These are phyloP conservation scores for Dendrocopos noguchii DNA, from an alignment of 2,113 vertebrate genomes.

Conservation along the genomic window DNA sequence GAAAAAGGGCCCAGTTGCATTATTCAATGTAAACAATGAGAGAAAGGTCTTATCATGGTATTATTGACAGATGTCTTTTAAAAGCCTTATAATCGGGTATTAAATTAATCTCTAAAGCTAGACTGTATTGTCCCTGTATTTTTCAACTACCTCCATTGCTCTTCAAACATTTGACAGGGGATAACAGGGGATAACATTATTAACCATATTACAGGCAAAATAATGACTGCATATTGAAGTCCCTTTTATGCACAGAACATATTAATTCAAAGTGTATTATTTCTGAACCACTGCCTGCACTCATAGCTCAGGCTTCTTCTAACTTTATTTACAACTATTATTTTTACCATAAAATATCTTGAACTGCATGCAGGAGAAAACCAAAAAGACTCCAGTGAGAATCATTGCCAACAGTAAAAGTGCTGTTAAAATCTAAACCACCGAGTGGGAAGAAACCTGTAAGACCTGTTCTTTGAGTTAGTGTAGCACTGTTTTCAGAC, in stretches of 20 bases:
- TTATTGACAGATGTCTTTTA: background rate
- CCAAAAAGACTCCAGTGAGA: constrained; percentile 10
- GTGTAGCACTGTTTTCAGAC: background rate
- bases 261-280: background rate
- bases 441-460: background rate
- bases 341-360: constrained; percentile 4
- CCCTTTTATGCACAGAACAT: background rate
- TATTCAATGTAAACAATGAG: background rate
- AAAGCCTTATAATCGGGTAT: background rate
- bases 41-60: background rate
- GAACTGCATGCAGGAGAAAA: background rate
- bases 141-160: background rate
- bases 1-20: background rate
- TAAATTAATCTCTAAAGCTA: background rate
- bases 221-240: background rate
- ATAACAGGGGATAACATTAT: background rate
- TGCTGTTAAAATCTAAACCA: background rate
- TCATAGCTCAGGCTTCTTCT: background rate
- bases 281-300: background rate
- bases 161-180: background rate
- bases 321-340: background rate
- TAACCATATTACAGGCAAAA: background rate
- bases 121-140: background rate
- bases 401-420: background rate
- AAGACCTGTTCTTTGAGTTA: background rate